phyloP scores from a whole-genome alignment of 2,113 vertebrate genomes.

The Sardina pilchardus region DNA sequence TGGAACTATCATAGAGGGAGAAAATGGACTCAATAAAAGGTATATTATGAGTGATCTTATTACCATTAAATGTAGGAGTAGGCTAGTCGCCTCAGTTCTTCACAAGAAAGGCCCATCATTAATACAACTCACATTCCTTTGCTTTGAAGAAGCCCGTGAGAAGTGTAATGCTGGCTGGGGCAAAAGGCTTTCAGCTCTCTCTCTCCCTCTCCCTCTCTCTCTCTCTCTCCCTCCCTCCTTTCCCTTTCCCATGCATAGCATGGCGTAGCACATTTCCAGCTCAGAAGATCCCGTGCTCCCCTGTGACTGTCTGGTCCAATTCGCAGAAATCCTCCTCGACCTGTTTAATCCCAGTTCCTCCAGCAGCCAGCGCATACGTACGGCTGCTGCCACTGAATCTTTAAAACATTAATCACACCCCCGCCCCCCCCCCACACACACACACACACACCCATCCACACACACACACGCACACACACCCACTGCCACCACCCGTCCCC shows the following conservation, averaged over 20 bases:
- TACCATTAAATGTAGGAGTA: slow-evolving; percentile 21
- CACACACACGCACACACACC: neutral
- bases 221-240: neutral
- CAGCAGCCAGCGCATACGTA: slow-evolving; percentile 25
- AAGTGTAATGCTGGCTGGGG: slow-evolving; percentile 37
- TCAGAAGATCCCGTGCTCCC: slow-evolving; percentile 58
- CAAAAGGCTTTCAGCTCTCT: slow-evolving; percentile 36
- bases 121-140: slow-evolving; percentile 50
- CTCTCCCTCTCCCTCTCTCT: neutral
- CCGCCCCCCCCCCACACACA: slow-evolving; percentile 31
- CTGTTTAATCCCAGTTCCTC: slow-evolving; percentile 59
- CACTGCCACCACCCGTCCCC: neutral
- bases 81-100: slow-evolving; percentile 42
- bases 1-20: neutral
- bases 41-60: slow-evolving; percentile 23
- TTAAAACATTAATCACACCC: slow-evolving; percentile 64
- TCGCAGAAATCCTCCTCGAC: slow-evolving; percentile 52
- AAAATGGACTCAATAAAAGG: slow-evolving; percentile 10
- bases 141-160: slow-evolving; percentile 53
- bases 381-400: slow-evolving; percentile 23
- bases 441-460: slow-evolving; percentile 1
- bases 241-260: neutral
- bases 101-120: slow-evolving; percentile 53
- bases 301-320: slow-evolving; percentile 61
- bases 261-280: slow-evolving; percentile 53